Conservation (phyloP, 2,888 invertebrate genomes). For the Polietes domitor region DNA sequence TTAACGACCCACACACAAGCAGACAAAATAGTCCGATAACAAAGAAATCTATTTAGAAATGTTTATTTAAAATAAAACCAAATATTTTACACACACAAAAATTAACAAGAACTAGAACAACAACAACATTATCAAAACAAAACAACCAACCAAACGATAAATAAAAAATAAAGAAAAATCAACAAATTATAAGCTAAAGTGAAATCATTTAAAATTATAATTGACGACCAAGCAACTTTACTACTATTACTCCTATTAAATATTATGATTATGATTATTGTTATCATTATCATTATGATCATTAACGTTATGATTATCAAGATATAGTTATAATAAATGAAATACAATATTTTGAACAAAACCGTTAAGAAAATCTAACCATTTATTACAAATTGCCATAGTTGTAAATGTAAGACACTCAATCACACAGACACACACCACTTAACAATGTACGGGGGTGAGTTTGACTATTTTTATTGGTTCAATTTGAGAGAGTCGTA, state of each 20-base stretch:
- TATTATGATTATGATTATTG: neutral
- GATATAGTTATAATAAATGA: too few relatives aligned
- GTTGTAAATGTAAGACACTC: too few relatives aligned
- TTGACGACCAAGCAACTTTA: slow-evolving; percentile 66
- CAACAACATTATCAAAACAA: slow-evolving; percentile 36
- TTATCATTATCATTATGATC: neutral
- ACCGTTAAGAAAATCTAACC: too few relatives aligned
- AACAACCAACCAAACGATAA: neutral
- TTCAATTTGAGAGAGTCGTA: too few relatives aligned
- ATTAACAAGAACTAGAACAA: slow-evolving; percentile 42
- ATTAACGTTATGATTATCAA: too few relatives aligned
- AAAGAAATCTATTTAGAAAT: slow-evolving; percentile 48
- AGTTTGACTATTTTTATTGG: too few relatives aligned
- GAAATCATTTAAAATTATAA: slow-evolving; percentile 52
- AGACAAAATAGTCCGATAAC: slow-evolving; percentile 32
- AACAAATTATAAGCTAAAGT: slow-evolving; percentile 26
- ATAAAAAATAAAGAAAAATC: slow-evolving; percentile 25
- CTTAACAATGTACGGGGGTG: too few relatives aligned
- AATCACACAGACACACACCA: too few relatives aligned
- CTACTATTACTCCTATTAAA: slow-evolving; percentile 40
- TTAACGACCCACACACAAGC: slow-evolving; percentile 4
- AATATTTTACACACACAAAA: slow-evolving; percentile 42
- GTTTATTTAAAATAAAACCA: slow-evolving; percentile 37
- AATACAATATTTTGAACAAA: too few relatives aligned
- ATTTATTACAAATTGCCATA: too few relatives aligned